Evolutionary conservation across 2,797 vertebrate genomes (phyloP), one percentile per base, ranked within the genome.

Genomic region (Taeniopygia guttata): DNA sequence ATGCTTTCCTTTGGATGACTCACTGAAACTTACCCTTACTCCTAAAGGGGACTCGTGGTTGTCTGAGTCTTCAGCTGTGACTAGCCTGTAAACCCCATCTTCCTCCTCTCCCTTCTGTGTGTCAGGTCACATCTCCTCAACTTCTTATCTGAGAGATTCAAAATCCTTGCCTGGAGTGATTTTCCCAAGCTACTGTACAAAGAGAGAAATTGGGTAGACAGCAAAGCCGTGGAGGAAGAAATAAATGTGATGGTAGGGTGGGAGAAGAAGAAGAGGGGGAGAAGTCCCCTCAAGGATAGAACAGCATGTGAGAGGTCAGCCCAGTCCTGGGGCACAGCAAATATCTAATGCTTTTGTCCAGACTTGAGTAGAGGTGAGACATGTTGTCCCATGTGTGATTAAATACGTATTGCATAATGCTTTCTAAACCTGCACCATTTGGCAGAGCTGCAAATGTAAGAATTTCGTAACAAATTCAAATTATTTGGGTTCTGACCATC

Each of bases 81-180:
- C 83, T 95, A 38, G 73, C 67, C 62, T 90, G 83, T 95, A 88
- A 88, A 63, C 83, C 36, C 66, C 69, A 51, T 76, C 84, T 84
- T 79, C 48, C 89, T 76, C 80, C 52, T 91, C 29, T 82, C 54
- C 56, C 59, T 95, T 87, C 85, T 80, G 68, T 83, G 78, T 95
- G 96, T 97, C 96, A 96, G 95, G 91, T 95, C 89, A 67, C 68
- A 96, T 96, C 94, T 95, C 96, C 72, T 97, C 96, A 97, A 60
- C 12, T 52, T 95, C 95, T 59, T 90, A 83, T 81, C 68, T 79
- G 74, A 91, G 96, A 96, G 88, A 94, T 89, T 96, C 93, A 94
- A 94, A 96, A 95, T 78, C 84, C 73, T 96, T 68, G 95, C 96
- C 95, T 91, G 88, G 75, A 96, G 96, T 94, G 64, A 78, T 92